These are phyloP conservation scores for Rotaria magnacalcarata DNA, from an alignment of 2,888 invertebrate species.

Conservation along the genomic window DNA sequence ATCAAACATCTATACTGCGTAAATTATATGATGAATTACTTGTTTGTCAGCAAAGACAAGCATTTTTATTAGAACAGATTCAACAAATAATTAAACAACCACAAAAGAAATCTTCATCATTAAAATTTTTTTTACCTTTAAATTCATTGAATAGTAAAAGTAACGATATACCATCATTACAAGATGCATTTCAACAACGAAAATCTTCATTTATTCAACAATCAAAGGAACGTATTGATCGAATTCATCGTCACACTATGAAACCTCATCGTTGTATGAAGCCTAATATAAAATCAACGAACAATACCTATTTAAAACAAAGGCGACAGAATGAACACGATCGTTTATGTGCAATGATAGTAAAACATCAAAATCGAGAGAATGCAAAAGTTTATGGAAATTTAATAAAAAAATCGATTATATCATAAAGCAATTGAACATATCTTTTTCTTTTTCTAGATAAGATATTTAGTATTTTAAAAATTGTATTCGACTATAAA, in stretches of 20 bases:
- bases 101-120: neutral
- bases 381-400: constrained; percentile 19
- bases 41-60: neutral
- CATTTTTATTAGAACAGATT: neutral
- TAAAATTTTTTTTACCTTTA: neutral
- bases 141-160: neutral
- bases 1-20: neutral
- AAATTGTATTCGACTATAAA: neutral
- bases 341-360: neutral
- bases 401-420: neutral
- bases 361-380: constrained; percentile 14
- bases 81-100: neutral
- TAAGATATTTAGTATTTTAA: neutral
- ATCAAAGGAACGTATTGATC: neutral
- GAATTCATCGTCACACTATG: neutral
- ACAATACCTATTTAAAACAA: neutral
- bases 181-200: constrained; percentile 1
- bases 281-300: neutral
- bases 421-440: neutral
- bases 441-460: neutral
- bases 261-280: neutral
- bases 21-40: neutral
- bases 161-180: neutral
- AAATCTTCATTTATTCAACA: constrained; percentile 15
- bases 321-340: neutral